These are phyloP conservation scores for Physocephala rufipes DNA, from an alignment of 2,888 invertebrate species.

Conservation along the genomic window DNA sequence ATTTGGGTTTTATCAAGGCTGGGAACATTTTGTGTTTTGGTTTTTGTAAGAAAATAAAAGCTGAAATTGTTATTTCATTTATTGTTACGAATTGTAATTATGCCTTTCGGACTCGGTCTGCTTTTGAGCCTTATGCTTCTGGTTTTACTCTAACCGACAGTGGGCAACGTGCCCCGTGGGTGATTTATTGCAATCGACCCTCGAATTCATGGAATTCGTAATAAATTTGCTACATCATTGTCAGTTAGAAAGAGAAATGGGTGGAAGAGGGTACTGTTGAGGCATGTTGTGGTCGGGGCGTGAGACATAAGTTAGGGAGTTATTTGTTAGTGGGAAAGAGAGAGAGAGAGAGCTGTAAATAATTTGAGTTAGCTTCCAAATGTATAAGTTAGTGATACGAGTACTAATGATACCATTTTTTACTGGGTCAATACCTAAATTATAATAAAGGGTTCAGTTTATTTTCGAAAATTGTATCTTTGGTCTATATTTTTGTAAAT, in stretches of 20 bases:
- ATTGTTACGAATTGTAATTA: slow-evolving; percentile 35
- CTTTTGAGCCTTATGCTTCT: slow-evolving; percentile 31
- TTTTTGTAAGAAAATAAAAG: slow-evolving; percentile 22
- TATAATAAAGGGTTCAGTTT: too few relatives aligned
- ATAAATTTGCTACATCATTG: slow-evolving; percentile 30
- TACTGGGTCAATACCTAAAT: too few relatives aligned
- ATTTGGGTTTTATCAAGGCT: background rate
- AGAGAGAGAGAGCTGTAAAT: background rate
- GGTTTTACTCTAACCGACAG: slow-evolving; percentile 43
- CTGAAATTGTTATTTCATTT: slow-evolving; percentile 17
- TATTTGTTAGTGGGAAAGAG: background rate
- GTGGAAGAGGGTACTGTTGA: background rate
- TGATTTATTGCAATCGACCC: slow-evolving; percentile 48
- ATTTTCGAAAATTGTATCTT: too few relatives aligned
- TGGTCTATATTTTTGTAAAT: too few relatives aligned
- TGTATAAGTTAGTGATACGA: too few relatives aligned
- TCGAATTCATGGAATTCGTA: slow-evolving; percentile 33
- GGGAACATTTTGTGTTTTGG: slow-evolving; percentile 17
- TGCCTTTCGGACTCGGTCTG: slow-evolving; percentile 4
- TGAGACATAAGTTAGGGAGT: too few relatives aligned
- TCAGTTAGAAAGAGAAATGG: background rate
- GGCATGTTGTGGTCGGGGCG: background rate
- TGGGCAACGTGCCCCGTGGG: slow-evolving; percentile 41
- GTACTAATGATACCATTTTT: too few relatives aligned
- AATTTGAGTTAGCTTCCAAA: too few relatives aligned